Percentiles rank a stretch among this genome's conserved stretches.
Conservation (phyloP, 2,113 vertebrate species). For the Donacobius atricapilla region DNA sequence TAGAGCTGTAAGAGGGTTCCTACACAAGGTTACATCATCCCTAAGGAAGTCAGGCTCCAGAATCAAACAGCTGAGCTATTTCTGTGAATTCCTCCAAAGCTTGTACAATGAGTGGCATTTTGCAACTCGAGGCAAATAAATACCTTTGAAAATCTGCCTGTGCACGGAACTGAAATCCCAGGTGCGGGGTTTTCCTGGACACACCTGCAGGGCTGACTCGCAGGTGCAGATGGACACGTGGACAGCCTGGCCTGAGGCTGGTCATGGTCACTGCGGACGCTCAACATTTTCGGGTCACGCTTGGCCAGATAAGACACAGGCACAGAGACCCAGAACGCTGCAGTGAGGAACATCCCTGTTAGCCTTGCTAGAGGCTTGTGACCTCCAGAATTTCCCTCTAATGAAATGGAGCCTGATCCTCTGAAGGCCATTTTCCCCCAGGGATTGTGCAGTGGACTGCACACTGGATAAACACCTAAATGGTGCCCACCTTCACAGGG, state of each 20-base stretch:
- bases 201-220: background rate
- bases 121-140: background rate
- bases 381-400: background rate
- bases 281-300: background rate
- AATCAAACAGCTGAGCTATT: background rate
- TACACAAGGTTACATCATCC: background rate
- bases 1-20: background rate
- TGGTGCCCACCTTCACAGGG: background rate
- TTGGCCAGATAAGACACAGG: background rate
- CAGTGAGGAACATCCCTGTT: background rate
- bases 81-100: background rate
- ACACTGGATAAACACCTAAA: background rate
- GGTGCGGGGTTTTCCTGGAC: background rate
- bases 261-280: background rate
- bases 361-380: background rate
- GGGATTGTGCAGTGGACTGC: background rate
- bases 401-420: background rate
- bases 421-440: background rate
- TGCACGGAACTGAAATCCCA: background rate
- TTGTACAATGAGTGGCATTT: background rate
- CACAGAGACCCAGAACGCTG: accelerated
- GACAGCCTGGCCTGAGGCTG: background rate
- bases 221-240: background rate
- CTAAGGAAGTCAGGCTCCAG: background rate
- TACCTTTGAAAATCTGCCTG: background rate